phyloP scores from a whole-genome alignment of 30 jellyfish, hydroid and myxozoan species.

The Cassiopea xamachana region DNA sequence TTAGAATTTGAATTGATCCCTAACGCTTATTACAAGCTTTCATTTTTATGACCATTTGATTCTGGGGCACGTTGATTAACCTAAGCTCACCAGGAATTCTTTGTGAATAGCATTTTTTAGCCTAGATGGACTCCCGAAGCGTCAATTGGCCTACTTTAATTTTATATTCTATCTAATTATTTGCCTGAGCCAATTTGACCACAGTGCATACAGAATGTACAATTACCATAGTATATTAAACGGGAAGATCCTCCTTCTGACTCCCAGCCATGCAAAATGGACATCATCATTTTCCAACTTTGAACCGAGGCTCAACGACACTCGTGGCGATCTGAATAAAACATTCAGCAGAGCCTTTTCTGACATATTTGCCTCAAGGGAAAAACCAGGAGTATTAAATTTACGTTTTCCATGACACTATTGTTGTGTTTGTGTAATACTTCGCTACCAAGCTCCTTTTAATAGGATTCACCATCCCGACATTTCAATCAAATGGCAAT shows the following conservation, averaged over 20 bases:
- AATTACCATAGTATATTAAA: too few relatives aligned
- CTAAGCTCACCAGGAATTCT: too few relatives aligned
- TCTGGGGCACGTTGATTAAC: neutral
- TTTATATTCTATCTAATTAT: too few relatives aligned
- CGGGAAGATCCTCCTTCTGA: too few relatives aligned
- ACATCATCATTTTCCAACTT: neutral
- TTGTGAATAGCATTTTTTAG: too few relatives aligned
- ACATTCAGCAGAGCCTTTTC: neutral
- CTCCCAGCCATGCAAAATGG: too few relatives aligned
- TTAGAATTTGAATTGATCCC: neutral
- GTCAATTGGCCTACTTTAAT: too few relatives aligned
- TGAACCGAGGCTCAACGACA: neutral
- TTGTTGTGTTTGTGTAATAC: neutral
- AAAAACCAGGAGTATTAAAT: neutral
- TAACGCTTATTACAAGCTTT: neutral
- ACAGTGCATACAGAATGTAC: too few relatives aligned
- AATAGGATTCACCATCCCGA: neutral
- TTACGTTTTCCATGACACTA: neutral
- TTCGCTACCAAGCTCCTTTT: neutral
- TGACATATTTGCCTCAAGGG: constrained; percentile 18
- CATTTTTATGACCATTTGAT: neutral
- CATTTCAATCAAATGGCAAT: constrained; percentile 9
- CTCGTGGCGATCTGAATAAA: neutral
- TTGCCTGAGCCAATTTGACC: too few relatives aligned
- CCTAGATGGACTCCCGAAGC: too few relatives aligned